Conservation (phyloP, 2,888 invertebrate species). For the Heliconius cydno region DNA sequence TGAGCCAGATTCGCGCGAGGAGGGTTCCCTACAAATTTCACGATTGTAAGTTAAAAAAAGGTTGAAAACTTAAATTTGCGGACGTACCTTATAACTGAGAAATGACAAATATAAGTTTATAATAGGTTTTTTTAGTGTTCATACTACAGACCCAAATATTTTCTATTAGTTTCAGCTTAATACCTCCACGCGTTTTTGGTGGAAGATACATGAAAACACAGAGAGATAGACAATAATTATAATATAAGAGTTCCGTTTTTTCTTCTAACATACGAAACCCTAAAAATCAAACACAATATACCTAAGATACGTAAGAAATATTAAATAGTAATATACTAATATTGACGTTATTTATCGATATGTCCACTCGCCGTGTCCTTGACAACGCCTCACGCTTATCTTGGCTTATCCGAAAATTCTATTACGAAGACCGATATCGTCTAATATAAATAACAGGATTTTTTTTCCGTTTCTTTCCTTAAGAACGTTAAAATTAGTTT, state of each 20-base stretch:
- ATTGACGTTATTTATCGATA: slow-evolving; percentile 38
- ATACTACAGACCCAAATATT: neutral
- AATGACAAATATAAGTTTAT: no score
- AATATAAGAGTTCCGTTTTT: neutral
- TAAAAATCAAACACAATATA: slow-evolving; percentile 18
- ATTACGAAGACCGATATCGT: slow-evolving; percentile 42
- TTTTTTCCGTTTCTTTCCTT: neutral
- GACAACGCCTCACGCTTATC: slow-evolving; percentile 37
- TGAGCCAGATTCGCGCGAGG: neutral
- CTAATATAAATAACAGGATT: slow-evolving; percentile 22
- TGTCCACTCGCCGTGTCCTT: slow-evolving; percentile 40
- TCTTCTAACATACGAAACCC: neutral
- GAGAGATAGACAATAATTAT: neutral
- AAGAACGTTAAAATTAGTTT: slow-evolving; percentile 13
- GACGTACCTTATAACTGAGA: no score
- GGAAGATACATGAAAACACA: no score
- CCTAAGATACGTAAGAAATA: slow-evolving; percentile 19
- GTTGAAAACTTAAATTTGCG: no score
- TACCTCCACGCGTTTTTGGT: no score
- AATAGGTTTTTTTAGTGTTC: no score
- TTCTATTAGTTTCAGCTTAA: neutral
- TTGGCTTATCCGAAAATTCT: slow-evolving; percentile 45
- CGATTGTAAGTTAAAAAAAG: no score
- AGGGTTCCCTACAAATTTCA: neutral
- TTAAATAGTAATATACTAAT: slow-evolving; percentile 28